phyloP scores from a whole-genome alignment of 1,140 invertebrate species.

The Phthorimaea operculella region DNA sequence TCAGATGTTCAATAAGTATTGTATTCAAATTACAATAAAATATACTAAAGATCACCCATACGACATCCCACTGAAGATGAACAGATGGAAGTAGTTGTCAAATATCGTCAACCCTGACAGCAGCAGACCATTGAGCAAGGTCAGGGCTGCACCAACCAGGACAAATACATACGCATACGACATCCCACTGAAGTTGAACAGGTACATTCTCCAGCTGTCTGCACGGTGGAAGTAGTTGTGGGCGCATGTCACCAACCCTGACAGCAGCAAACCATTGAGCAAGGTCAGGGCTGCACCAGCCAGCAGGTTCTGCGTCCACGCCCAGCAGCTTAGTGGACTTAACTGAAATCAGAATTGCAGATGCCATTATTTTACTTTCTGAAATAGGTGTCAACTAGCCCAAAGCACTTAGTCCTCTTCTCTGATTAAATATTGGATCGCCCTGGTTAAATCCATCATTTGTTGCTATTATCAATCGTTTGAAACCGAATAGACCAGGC shows the following conservation, averaged over 20 bases:
- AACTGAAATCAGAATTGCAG: slow-evolving; percentile 29
- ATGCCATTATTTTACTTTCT: too few relatives aligned
- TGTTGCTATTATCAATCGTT: too few relatives aligned
- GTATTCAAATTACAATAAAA: too few relatives aligned
- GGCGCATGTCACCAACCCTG: slow-evolving; percentile 69
- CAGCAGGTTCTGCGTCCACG: slow-evolving; percentile 43
- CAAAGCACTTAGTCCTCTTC: too few relatives aligned
- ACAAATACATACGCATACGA: slow-evolving; percentile 69
- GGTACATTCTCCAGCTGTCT: slow-evolving; percentile 86
- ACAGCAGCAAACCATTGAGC: slow-evolving; percentile 65
- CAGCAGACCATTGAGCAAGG: slow-evolving; percentile 53
- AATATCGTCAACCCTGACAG: slow-evolving; percentile 70
- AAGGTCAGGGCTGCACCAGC: slow-evolving; percentile 32
- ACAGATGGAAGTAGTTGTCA: slow-evolving; percentile 87
- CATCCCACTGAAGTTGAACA: slow-evolving; percentile 77
- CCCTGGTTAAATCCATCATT: too few relatives aligned
- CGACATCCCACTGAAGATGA: slow-evolving; percentile 75
- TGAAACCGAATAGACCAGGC: too few relatives aligned
- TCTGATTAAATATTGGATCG: too few relatives aligned
- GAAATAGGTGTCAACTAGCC: too few relatives aligned
- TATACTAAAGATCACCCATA: slow-evolving; percentile 62
- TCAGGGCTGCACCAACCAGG: background rate
- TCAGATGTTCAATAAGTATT: too few relatives aligned
- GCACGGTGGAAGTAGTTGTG: slow-evolving; percentile 88
- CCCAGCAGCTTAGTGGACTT: slow-evolving; percentile 65